Percentiles rank a stretch among this genome's conserved stretches.
Evolutionary conservation across 2,797 vertebrate genomes (phyloP).

Genomic region (Telmatherina bonti): DNA sequence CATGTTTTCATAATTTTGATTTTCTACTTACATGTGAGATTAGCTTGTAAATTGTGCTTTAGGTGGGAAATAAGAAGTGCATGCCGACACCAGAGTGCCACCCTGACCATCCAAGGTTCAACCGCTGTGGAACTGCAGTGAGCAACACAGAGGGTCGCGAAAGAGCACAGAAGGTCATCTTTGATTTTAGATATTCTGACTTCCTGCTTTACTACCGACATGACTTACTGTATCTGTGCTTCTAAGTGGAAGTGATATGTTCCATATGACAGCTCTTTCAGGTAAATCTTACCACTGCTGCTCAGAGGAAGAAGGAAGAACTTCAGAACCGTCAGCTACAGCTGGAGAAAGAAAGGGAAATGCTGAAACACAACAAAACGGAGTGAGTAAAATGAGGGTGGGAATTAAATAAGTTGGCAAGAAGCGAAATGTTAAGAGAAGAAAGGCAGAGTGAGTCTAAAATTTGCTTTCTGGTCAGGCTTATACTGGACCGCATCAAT

Average conservation of each 20-base stretch:
- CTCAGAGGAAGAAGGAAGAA: slow-evolving; percentile 65
- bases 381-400: slow-evolving; percentile 73
- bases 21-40: not conserved
- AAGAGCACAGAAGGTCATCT: slow-evolving; percentile 70
- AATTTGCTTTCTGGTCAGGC: slow-evolving; percentile 55
- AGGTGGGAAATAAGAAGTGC: slow-evolving; percentile 62
- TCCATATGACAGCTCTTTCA: slow-evolving; percentile 56
- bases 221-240: not conserved
- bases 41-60: slow-evolving; percentile 53
- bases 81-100: slow-evolving; percentile 24
- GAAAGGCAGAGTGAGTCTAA: not conserved
- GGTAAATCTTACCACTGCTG: slow-evolving; percentile 75
- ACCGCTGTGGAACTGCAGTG: slow-evolving; percentile 40
- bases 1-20: not conserved
- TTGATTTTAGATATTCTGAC: not conserved
- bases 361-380: slow-evolving; percentile 74
- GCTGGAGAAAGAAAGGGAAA: slow-evolving; percentile 79
- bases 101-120: slow-evolving; percentile 23
- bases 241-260: not conserved
- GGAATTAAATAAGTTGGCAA: not conserved
- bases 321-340: slow-evolving; percentile 72
- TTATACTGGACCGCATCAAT: slow-evolving; percentile 67
- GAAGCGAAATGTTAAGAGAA: not conserved
- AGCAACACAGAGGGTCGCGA: slow-evolving; percentile 53
- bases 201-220: not conserved